Evolutionary conservation across 1,140 invertebrate species (phyloP).

Genomic region (Apis laboriosa): DNA sequence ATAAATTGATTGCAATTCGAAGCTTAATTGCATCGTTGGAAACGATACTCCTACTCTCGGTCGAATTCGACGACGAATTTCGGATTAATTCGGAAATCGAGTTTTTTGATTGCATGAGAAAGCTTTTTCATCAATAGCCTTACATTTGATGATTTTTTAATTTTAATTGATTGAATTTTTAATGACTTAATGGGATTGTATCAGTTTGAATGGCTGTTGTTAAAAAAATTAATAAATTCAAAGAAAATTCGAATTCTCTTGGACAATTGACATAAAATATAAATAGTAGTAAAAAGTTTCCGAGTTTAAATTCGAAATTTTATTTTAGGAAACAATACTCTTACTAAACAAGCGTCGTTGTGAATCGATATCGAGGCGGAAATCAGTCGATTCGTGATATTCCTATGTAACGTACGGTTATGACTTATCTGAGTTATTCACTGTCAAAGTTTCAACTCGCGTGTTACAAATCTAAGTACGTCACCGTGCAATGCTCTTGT

Average conservation of each 20-base stretch:
- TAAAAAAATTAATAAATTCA: no score
- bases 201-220: no score
- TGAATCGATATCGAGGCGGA: neutral
- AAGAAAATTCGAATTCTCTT: no score
- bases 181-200: no score
- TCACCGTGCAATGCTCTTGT: no score
- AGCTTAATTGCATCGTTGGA: slow-evolving; percentile 34
- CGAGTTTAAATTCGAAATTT: neutral
- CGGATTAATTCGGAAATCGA: slow-evolving; percentile 3
- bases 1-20: slow-evolving; percentile 32
- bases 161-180: neutral
- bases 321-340: no score
- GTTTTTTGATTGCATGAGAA: no score
- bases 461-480: slow-evolving; percentile 4
- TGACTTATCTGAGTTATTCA: slow-evolving; percentile 1
- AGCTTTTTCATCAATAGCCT: neutral
- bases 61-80: slow-evolving; percentile 21
- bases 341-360: neutral
- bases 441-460: neutral
- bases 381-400: slow-evolving; percentile 29
- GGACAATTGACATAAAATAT: no score
- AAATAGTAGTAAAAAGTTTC: neutral
- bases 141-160: neutral
- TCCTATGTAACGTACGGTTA: neutral
- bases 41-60: neutral